Evolutionary conservation across 2,113 vertebrate species (phyloP), one percentile per base, ranked within the genome.

Genomic region (Salvelinus fontinalis): DNA sequence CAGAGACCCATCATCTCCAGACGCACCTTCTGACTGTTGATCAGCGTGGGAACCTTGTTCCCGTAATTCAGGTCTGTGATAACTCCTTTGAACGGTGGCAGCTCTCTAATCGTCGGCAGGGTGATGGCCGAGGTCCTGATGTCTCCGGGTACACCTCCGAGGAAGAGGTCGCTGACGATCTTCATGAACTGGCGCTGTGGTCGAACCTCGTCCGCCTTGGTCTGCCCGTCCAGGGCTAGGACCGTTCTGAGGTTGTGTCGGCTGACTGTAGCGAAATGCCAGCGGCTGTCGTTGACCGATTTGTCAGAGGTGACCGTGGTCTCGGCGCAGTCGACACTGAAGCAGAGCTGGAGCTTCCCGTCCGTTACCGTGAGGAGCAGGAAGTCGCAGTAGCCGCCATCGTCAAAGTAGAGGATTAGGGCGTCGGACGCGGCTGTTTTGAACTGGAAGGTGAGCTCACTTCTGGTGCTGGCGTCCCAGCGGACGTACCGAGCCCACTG

Each of bases 401-500:
- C 97, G 9, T 99, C 97, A 22, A 99, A 95, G 90, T 99, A 99
- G 76, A 99, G 93, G 3, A 99, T 86, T 72, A 99, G 94, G 81
- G 95, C 97, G 3, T 95, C 90, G 14, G 97, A 95, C 29, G 95
- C 85, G 0, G 96, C 95, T 64, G 97, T 99, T 91, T 98, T 98
- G 91, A 99, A 93, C 85, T 97, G 97, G 85, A 99, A 98, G 44
- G 95, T 99, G 85, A 99, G 96, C 88, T 99, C 96, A 0, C 97
- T 95, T 83, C 92, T 92, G 0, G 95, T 94, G 90, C 97, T 97
- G 79, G 97, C 97, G 59, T 99, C 97, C 97, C 97, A 99, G 86
- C 97, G 96, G 71, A 96, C 92, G 92, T 96, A 99, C 76, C 97
- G 97, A 78, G 97, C 95, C 97, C 97, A 99, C 87, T 98, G 97